phyloP scores from a whole-genome alignment of 2,888 invertebrate species.

The Phyllotreta striolata region DNA sequence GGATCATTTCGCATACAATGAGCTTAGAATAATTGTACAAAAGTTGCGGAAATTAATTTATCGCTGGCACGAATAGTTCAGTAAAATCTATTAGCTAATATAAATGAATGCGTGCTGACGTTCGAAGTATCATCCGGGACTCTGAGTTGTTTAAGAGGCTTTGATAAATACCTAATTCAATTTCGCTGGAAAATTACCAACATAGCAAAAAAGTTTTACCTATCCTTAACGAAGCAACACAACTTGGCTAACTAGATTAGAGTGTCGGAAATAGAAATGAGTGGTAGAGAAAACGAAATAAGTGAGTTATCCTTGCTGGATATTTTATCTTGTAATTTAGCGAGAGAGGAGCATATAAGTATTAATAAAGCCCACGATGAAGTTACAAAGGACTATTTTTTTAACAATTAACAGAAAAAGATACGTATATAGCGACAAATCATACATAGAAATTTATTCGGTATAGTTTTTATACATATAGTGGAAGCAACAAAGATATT shows the following conservation, averaged over 20 bases:
- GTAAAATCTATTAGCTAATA: slow-evolving; percentile 4
- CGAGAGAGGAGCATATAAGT: slow-evolving; percentile 14
- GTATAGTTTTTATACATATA: not conserved
- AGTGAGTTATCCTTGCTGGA: slow-evolving; percentile 29
- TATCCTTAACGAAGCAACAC: slow-evolving; percentile 40
- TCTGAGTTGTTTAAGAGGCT: slow-evolving; percentile 35
- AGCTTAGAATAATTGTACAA: too few relatives aligned
- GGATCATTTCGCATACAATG: too few relatives aligned
- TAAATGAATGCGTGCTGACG: slow-evolving; percentile 20
- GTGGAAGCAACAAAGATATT: not conserved
- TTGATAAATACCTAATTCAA: slow-evolving; percentile 43
- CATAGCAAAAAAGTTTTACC: slow-evolving; percentile 39
- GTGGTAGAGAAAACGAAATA: slow-evolving; percentile 32
- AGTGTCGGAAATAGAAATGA: slow-evolving; percentile 31
- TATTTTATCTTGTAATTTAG: slow-evolving; percentile 23
- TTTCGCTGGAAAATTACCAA: slow-evolving; percentile 40
- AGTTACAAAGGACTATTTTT: slow-evolving; percentile 7
- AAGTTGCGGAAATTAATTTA: too few relatives aligned
- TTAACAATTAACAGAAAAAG: too few relatives aligned
- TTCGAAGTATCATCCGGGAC: slow-evolving; percentile 1
- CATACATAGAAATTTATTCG: not conserved
- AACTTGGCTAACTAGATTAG: slow-evolving; percentile 37
- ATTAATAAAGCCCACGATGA: slow-evolving; percentile 10
- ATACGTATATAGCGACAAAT: too few relatives aligned
- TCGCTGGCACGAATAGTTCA: not conserved